Percentiles rank a stretch among this genome's conserved stretches.
These are phyloP conservation scores for Bugula neritina DNA, from an alignment of 2,888 invertebrate species.

Conservation along the genomic window DNA sequence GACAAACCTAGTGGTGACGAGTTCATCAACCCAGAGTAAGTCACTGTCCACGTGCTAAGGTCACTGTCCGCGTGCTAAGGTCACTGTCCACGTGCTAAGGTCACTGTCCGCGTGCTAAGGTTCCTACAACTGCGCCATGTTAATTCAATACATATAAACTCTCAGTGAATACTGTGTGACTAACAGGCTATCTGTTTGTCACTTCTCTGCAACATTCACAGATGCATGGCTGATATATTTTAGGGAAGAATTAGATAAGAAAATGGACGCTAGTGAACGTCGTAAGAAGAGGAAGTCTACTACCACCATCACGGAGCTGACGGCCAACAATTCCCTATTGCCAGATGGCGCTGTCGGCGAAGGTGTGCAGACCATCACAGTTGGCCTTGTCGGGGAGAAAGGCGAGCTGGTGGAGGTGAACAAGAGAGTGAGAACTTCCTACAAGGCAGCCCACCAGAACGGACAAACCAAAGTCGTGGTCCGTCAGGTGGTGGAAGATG, in stretches of 20 bases:
- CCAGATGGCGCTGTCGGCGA: neutral
- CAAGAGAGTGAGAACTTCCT: neutral
- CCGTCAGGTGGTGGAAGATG: too few species aligned
- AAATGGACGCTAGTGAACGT: neutral
- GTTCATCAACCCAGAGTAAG: slow-evolving; percentile 23
- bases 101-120: neutral
- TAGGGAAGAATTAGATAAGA: too few species aligned
- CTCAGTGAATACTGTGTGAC: too few species aligned
- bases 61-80: neutral
- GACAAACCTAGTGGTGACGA: neutral
- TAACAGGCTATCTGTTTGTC: too few species aligned
- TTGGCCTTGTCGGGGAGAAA: neutral
- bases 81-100: neutral
- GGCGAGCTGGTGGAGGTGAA: neutral
- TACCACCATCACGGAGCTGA: neutral
- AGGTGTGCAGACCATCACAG: neutral
- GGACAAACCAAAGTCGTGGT: too few species aligned
- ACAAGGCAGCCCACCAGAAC: neutral
- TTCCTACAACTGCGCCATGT: too few species aligned
- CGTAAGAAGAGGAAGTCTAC: neutral
- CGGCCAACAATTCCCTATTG: neutral
- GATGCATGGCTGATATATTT: too few species aligned
- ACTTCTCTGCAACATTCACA: too few species aligned
- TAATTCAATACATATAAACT: too few species aligned
- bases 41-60: neutral